Evolutionary conservation across 2,888 invertebrate species (phyloP), one percentile per base, ranked within the genome.

Genomic region (Eristalinus sepulchralis): DNA sequence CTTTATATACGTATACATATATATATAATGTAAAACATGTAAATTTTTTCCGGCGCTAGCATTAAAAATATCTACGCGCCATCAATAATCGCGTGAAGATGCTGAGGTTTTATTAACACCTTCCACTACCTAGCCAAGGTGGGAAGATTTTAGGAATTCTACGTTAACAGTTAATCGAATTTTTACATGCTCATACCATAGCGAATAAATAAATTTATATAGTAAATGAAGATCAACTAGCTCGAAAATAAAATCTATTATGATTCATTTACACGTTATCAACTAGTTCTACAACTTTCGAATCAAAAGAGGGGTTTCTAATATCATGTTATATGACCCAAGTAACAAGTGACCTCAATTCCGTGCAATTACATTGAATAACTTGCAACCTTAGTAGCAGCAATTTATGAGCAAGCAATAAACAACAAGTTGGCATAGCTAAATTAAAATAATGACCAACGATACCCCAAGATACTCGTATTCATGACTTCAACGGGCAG

Each of bases 271-370:
- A 82, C 31, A 34, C 53, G 67, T 62, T 82, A 55, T n/a, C 78
- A 86, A 86, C 86, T 55, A 75, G 86, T 86, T 86, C 31, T 47
- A 67, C 83, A 39, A 71, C 64, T 79, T 75, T 77, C 60, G 20
- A 31, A 59, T 64, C 55, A 55, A 55, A 77, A 71, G 71, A 57
- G 34, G 64, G 55, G 62, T 80, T 64, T 79, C 86, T 77, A 85
- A 82, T 82, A 85, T 82, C 85, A 66, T 75, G 83, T 75, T 83
- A 78, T 79, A 83, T 86, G 83, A 86, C 73, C 86, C 78, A 36
- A 83, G 64, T 83, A 70, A 72, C 67, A 70, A 83, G 70, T 83
- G 78, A 83, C 86, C 86, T 71, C 83, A 86, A 83, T 86, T 83
- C 78, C 66, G 73, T 78, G 78, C 78, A 78, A 83, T 72, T 78